Conservation (phyloP, 2,113 vertebrate species). For the Indicator maculatus region DNA sequence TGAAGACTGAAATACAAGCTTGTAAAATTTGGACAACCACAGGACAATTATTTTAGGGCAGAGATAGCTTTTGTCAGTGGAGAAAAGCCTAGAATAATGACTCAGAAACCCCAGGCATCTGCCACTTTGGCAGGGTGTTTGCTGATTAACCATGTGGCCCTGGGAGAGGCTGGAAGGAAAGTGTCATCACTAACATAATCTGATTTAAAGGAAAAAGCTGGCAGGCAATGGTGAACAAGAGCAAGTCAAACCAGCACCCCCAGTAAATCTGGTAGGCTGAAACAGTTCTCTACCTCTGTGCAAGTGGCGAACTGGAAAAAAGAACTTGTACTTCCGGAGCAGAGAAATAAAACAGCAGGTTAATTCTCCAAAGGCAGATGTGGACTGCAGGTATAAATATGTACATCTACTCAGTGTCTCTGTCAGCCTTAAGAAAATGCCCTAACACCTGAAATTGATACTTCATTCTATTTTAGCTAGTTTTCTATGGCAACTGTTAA, state of each 20-base stretch:
- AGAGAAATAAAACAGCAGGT: neutral
- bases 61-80: neutral
- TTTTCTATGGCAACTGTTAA: neutral
- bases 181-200: neutral
- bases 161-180: neutral
- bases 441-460: neutral
- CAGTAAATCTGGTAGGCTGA: neutral
- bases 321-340: neutral
- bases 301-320: neutral
- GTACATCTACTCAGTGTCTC: neutral
- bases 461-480: neutral
- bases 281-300: neutral
- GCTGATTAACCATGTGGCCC: neutral
- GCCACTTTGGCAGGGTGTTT: neutral
- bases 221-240: neutral
- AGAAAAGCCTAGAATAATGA: neutral
- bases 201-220: neutral
- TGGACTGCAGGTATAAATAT: neutral
- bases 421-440: neutral
- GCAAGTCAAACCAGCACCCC: neutral
- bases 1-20: neutral
- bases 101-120: neutral
- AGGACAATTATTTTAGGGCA: neutral
- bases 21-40: neutral
- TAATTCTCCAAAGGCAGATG: neutral